Evolutionary conservation across 2,797 vertebrate genomes (phyloP).

Genomic region (Rhabdophis nuchalis): DNA sequence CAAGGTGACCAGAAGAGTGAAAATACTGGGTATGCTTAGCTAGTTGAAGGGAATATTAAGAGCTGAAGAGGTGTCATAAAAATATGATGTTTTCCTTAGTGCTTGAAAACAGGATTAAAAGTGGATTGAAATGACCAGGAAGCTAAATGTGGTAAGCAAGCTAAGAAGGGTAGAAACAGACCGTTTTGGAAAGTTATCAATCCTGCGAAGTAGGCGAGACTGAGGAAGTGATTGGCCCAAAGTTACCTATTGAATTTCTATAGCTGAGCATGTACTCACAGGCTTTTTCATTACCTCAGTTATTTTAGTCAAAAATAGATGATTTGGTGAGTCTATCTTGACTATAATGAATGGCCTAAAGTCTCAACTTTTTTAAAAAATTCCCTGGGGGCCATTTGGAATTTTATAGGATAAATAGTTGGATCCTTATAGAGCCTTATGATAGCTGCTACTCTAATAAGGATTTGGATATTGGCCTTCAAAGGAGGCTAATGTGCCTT

Average conservation of each 20-base stretch:
- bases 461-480: neutral
- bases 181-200: neutral
- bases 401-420: neutral
- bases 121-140: neutral
- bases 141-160: neutral
- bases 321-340: neutral
- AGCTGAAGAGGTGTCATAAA: neutral
- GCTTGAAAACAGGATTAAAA: neutral
- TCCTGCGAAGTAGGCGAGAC: neutral
- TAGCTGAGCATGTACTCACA: neutral
- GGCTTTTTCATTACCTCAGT: neutral
- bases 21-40: neutral
- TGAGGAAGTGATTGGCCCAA: neutral
- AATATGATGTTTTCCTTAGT: neutral
- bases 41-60: neutral
- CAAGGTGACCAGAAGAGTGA: neutral
- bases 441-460: neutral
- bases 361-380: too few species aligned
- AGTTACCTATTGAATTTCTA: neutral
- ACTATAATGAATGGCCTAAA: too few species aligned
- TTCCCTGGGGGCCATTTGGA: too few species aligned
- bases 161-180: neutral
- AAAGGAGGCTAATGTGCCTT: too few species aligned
- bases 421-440: neutral
- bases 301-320: neutral